phyloP scores from a whole-genome alignment of 2,797 vertebrate species.

The Lutjanus campechanus region DNA sequence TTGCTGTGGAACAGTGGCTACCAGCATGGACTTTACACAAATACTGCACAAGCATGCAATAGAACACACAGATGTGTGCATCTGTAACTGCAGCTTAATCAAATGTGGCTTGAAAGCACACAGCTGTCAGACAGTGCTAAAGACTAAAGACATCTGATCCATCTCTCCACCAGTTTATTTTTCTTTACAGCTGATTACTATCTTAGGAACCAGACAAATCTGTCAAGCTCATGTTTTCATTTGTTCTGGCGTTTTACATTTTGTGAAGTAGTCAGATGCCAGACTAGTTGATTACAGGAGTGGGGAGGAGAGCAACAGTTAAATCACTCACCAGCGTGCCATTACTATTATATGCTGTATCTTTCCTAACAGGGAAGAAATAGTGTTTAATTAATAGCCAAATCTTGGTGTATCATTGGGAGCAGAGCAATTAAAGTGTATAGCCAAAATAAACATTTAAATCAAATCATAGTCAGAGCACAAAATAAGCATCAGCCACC shows the following conservation, averaged over 20 bases:
- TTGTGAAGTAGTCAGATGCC: no score
- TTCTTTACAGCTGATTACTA: background rate
- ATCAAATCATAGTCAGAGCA: background rate
- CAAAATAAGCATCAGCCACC: no score
- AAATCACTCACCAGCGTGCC: background rate
- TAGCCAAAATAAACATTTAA: background rate
- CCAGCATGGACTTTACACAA: background rate
- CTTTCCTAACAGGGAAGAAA: background rate
- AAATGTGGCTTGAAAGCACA: slow-evolving; percentile 5
- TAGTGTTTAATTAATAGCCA: background rate
- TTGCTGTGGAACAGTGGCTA: slow-evolving; percentile 1
- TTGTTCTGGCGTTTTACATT: no score
- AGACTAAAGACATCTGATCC: slow-evolving; percentile 12
- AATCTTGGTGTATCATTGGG: background rate
- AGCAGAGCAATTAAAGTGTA: background rate
- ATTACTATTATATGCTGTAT: background rate
- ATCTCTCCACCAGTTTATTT: background rate
- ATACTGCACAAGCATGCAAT: background rate
- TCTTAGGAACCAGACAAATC: no score
- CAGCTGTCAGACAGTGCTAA: slow-evolving; percentile 1
- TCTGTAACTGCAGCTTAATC: background rate
- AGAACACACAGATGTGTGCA: slow-evolving; percentile 1
- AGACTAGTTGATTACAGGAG: background rate
- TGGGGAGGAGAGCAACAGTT: background rate
- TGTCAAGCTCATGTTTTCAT: no score